Base-by-base conservation (phyloP, 2,797 vertebrate genomes). In the Tapera naevia region DNA sequence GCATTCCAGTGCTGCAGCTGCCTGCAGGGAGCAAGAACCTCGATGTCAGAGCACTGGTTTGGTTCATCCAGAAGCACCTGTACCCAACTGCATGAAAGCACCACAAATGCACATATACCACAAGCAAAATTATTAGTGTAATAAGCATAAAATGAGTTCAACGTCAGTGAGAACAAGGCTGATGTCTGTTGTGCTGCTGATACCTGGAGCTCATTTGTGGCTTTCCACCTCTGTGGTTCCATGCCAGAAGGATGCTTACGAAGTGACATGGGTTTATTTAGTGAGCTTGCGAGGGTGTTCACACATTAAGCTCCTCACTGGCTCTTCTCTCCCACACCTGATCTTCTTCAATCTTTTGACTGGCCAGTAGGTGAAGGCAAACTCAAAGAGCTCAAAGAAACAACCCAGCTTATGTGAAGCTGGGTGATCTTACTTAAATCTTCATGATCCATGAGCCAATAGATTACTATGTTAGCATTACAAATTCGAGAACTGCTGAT, bases 21-120 rank as follows among this genome's bases (percentile, higher is more conserved):
- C 58, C 60, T 18, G 12, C 75, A 4, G 10, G 35, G 14, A 27
- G 46, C 4, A 0, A 41, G 76, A 76, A 22, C 53, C 39, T 3
- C 0, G 0, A 10, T 3, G 9, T 14, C 61, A 27, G 10, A 30
- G 62, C 32, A 4, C 17, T 1, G 5, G 18, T 27, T 79, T 16
- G 5, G 7, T 32, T 54, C 3, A 3, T 2, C 8, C 1, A 12
- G 17, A 56, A 28, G 35, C 35, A 61, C 53, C 75, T 7, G 28
- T 1, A 41, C 21, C 19, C 7, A 16, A 45, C 57, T 17, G 25
- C 0, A 11, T 3, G 13, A 27, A 30, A 39, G 67, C 50, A 14
- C 16, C 5, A 0, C 46, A 35, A 3, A 2, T 9, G 72, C 66
- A 53, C 48, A 2, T 4, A 8, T 41, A 5, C 15, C 66, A 12